Evolutionary conservation across 2,888 invertebrate species (phyloP), one percentile per base, ranked within the genome.

Genomic region (Drosophila stalkeri): DNA sequence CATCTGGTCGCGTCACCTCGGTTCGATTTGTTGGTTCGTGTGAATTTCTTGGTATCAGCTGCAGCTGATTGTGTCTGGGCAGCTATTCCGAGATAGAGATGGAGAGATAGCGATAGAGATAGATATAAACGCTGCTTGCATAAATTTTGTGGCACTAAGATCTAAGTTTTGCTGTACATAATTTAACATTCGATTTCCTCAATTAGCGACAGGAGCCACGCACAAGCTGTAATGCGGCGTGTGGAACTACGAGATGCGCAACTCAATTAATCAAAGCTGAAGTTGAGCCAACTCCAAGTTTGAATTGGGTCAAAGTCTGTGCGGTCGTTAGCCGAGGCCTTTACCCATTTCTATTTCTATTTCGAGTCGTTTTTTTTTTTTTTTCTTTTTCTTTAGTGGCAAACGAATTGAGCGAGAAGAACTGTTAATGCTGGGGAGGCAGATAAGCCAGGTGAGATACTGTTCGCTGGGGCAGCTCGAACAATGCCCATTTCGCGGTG

Each of bases 171-270:
- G 86, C 55, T 63, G 47, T 85, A 88, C 90, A 86, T 86, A 82
- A 86, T 81, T 86, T 90, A 81, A 81, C 86, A 90, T 86, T 86
- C 86, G 86, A 90, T 90, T 86, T 86, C 90, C 86, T 90, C 90
- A 81, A 86, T 90, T 86, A 87, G 89, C 81, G 72, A 81, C 80
- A 82, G 86, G 77, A 89, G 78, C 72, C 80, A 66, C 75, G 75
- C 75, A 77, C 79, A 74, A 7, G 63, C 79, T 65, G 68, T 68
- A 49, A 54, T 46, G 46, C 23, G 46, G 23, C 46, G 44, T 43
- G 51, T 55, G 64, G 78, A 77, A 81, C 72, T 75, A 66, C 70
- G 85, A 79, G 88, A 75, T 82, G 82, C 73, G 88, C 82, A 79
- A 86, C 72, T 82, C 89, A 83, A 84, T 84, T 84, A 84, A 84